These are phyloP conservation scores for Eulithis prunata DNA, from an alignment of 2,888 invertebrate genomes.

Conservation along the genomic window DNA sequence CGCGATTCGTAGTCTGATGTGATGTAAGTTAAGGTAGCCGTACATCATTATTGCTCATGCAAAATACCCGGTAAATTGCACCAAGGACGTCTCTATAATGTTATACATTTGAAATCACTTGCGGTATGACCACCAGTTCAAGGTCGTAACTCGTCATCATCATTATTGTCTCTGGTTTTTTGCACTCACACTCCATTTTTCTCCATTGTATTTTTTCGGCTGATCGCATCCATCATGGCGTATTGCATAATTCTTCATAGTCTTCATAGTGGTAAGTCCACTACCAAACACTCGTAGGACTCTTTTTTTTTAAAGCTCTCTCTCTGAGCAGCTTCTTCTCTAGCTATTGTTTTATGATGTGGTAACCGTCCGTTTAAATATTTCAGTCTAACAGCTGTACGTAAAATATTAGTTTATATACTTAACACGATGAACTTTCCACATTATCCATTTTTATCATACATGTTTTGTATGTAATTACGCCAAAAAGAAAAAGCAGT, in stretches of 20 bases:
- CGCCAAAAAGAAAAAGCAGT: neutral
- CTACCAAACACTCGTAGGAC: neutral
- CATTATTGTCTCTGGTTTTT: neutral
- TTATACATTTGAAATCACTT: slow-evolving; percentile 16
- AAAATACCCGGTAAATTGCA: slow-evolving; percentile 60
- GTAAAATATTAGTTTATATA: too few relatives aligned
- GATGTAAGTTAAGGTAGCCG: slow-evolving; percentile 62
- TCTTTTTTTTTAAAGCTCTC: too few relatives aligned
- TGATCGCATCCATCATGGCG: neutral
- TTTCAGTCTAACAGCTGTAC: too few relatives aligned
- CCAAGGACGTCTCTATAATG: slow-evolving; percentile 51
- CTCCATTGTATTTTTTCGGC: neutral
- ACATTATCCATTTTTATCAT: too few relatives aligned
- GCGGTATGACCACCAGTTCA: neutral
- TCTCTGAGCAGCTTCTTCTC: too few relatives aligned
- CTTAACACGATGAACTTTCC: too few relatives aligned
- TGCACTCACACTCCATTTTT: neutral
- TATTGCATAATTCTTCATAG: neutral
- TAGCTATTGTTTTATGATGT: too few relatives aligned
- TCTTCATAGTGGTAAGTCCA: too few relatives aligned
- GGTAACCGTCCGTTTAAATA: neutral
- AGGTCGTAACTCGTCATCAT: neutral
- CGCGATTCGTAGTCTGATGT: slow-evolving; percentile 49
- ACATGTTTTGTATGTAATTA: neutral
- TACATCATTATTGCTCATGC: slow-evolving; percentile 62